A percentile compares a stretch with the other conserved stretches of the same genome.
Evolutionary conservation across 2,113 vertebrate genomes (phyloP).

Genomic region (Indri indri): DNA sequence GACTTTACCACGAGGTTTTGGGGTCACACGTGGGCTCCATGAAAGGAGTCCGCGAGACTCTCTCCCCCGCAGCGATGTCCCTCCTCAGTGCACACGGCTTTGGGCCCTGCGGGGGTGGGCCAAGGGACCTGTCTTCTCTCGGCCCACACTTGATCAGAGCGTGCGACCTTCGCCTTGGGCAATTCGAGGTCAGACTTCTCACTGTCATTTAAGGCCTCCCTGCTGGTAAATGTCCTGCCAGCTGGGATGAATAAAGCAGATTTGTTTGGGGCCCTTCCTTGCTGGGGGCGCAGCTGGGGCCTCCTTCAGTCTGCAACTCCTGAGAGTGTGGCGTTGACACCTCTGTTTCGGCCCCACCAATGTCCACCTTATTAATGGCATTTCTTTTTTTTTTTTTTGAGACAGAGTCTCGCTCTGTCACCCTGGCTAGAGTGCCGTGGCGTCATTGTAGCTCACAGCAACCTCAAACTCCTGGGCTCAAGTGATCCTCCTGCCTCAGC

Average conservation of each 20-base stretch:
- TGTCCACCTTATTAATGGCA: neutral
- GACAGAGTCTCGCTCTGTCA: no score
- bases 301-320: neutral
- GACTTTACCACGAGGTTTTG: neutral
- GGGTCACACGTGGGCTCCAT: neutral
- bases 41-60: neutral
- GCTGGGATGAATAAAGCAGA: neutral
- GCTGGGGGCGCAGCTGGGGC: neutral
- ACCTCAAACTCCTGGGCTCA: no score
- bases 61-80: neutral
- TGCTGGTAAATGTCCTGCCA: neutral
- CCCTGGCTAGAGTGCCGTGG: no score
- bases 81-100: no score
- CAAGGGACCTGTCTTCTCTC: neutral
- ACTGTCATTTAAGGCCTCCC: neutral
- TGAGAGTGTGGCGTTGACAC: no score
- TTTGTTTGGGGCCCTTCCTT: neutral
- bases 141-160: neutral
- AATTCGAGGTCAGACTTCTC: neutral
- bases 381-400: no score
- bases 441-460: no score
- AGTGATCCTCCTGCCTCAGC: no score
- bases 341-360: neutral
- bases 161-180: neutral
- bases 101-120: neutral